phyloP scores from a whole-genome alignment of 2,797 vertebrate genomes.

The Pangasius mekongensis region DNA sequence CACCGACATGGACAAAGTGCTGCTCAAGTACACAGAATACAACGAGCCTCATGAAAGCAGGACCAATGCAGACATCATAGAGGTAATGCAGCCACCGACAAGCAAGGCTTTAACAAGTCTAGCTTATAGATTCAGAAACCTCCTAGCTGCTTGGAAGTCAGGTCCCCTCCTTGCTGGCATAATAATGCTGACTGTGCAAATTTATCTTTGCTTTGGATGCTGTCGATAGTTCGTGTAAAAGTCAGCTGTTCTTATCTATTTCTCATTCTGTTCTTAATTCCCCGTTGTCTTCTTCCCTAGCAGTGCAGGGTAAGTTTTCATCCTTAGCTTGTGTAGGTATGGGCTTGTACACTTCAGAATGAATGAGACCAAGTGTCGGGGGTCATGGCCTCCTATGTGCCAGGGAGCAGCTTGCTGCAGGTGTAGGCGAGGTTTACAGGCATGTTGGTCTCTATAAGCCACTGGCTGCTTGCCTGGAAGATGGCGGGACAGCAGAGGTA shows the following conservation, averaged over 20 bases:
- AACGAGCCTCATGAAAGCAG: constrained; percentile 96
- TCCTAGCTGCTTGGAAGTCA: background rate
- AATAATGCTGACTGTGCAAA: background rate
- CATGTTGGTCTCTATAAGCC: constrained; percentile 48
- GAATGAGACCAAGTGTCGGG: constrained; percentile 8
- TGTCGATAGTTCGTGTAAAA: background rate
- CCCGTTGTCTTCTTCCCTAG: constrained; percentile 5
- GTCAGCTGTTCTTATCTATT: background rate
- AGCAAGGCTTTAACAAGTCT: background rate
- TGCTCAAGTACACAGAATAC: constrained; percentile 94
- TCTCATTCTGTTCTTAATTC: constrained; percentile 12
- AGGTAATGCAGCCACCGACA: constrained; percentile 72
- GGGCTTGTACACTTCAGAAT: background rate
- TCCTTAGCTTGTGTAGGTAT: background rate
- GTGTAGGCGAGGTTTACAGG: constrained; percentile 48
- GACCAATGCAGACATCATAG: constrained; percentile 95
- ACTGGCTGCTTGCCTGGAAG: constrained; percentile 58
- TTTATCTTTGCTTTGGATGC: background rate
- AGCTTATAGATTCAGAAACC: background rate
- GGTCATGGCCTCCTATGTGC: constrained; percentile 1
- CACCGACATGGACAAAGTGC: constrained; percentile 92
- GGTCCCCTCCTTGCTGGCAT: background rate
- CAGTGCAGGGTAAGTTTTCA: background rate
- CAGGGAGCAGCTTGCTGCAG: constrained; percentile 46
- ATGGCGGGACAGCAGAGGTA: constrained; percentile 63